phyloP scores from a whole-genome alignment of 2,888 invertebrate genomes.

The Drepana falcataria region DNA sequence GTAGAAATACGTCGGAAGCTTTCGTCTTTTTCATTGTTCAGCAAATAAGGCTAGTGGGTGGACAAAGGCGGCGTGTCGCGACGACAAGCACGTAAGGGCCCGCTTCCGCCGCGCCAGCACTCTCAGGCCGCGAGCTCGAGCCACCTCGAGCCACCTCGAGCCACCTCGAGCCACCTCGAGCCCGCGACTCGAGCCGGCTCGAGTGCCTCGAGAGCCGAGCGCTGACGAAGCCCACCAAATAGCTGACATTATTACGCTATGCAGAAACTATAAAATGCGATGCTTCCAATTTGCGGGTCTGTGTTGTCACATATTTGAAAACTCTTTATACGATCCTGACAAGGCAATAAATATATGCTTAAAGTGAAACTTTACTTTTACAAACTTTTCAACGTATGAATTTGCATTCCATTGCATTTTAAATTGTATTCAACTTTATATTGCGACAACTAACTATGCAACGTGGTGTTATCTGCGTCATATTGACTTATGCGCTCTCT shows the following conservation, averaged over 20 bases:
- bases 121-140: constrained; percentile 51
- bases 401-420: no score
- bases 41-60: constrained; percentile 77
- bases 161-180: constrained; percentile 27
- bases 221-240: constrained; percentile 69
- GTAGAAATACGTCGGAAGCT: constrained; percentile 58
- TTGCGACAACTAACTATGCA: no score
- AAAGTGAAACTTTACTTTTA: no score
- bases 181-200: constrained; percentile 48
- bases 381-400: no score
- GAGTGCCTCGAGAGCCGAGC: constrained; percentile 65
- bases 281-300: constrained; percentile 42
- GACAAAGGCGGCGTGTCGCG: constrained; percentile 74
- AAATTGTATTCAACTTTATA: no score
- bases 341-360: constrained; percentile 2
- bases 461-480: no score
- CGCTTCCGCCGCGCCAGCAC: constrained; percentile 76
- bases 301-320: constrained; percentile 15
- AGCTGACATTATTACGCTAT: constrained; percentile 63
- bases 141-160: constrained; percentile 37
- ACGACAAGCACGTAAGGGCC: constrained; percentile 70
- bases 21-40: constrained; percentile 76
- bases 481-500: no score
- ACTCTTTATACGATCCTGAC: not conserved
- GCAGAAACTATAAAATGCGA: constrained; percentile 54